phyloP scores from a whole-genome alignment of 2,113 vertebrate genomes.

The Echinops telfairi region DNA sequence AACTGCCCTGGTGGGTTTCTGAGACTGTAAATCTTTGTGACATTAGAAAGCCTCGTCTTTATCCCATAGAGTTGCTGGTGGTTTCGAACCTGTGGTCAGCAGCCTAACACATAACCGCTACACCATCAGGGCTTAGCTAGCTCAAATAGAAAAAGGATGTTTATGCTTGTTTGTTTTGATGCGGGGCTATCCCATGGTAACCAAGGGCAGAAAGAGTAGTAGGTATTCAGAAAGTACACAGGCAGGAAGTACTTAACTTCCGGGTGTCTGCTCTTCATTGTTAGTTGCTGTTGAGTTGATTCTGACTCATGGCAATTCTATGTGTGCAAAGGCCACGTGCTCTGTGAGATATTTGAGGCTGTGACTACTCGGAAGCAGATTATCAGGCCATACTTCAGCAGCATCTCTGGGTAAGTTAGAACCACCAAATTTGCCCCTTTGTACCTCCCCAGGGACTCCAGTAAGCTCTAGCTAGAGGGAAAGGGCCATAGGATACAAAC shows the following conservation, averaged over 20 bases:
- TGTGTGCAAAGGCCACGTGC: not conserved
- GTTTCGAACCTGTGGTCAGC: no score
- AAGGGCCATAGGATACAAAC: not conserved
- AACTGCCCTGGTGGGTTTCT: no score
- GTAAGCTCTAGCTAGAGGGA: not conserved
- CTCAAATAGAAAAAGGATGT: not conserved
- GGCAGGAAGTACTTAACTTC: not conserved
- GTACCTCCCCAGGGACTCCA: not conserved
- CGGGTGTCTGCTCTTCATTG: not conserved
- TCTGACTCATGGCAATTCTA: not conserved
- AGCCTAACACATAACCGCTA: no score
- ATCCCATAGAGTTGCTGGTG: no score
- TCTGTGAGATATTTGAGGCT: not conserved
- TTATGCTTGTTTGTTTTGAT: not conserved
- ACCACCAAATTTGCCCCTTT: not conserved
- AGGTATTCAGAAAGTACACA: not conserved
- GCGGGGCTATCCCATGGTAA: not conserved
- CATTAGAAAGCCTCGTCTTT: no score
- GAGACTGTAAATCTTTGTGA: no score
- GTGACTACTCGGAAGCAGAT: not conserved
- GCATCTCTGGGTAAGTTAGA: not conserved
- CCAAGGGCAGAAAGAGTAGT: not conserved
- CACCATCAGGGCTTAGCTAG: not conserved
- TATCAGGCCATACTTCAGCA: not conserved
- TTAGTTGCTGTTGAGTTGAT: not conserved